Conservation (phyloP, 1,140 invertebrate genomes). For the Trypoxylus dichotomus region DNA sequence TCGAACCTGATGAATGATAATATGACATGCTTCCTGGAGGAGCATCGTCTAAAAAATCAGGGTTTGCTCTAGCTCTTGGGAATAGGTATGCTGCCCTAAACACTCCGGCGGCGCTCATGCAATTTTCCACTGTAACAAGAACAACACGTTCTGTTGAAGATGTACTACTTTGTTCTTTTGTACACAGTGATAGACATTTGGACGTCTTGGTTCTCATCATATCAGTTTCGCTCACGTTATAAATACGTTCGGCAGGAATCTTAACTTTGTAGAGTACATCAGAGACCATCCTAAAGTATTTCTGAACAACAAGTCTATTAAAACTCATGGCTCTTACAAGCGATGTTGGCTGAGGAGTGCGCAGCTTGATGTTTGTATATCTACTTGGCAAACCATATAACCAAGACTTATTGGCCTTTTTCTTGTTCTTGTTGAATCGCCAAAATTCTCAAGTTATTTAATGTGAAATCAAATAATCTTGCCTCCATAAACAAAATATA, state of each 20-base stretch:
- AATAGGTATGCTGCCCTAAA: slow-evolving; percentile 46
- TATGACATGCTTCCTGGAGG: slow-evolving; percentile 9
- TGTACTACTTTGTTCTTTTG: slow-evolving; percentile 9
- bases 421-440: slow-evolving; percentile 43
- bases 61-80: slow-evolving; percentile 44
- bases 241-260: slow-evolving; percentile 7
- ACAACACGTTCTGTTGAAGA: slow-evolving; percentile 17
- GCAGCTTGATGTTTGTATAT: slow-evolving; percentile 42
- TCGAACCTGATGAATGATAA: slow-evolving; percentile 29
- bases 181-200: slow-evolving; percentile 35
- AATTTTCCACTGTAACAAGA: slow-evolving; percentile 41
- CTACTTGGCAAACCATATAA: slow-evolving; percentile 41
- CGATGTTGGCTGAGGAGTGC: slow-evolving; percentile 42
- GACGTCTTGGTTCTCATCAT: slow-evolving; percentile 15
- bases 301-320: slow-evolving; percentile 28
- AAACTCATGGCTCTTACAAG: slow-evolving; percentile 25
- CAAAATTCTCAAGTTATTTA: slow-evolving; percentile 38
- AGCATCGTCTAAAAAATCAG: slow-evolving; percentile 42
- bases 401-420: slow-evolving; percentile 45
- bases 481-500: slow-evolving; percentile 35
- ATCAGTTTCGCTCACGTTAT: slow-evolving; percentile 24
- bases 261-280: background rate
- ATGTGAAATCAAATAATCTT: slow-evolving; percentile 39
- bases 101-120: slow-evolving; percentile 43
- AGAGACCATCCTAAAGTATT: slow-evolving; percentile 12